A percentile compares a stretch with the other conserved stretches of the same genome.
Evolutionary conservation across 1,140 invertebrate species (phyloP).

Genomic region (Amphibalanus amphitrite): DNA sequence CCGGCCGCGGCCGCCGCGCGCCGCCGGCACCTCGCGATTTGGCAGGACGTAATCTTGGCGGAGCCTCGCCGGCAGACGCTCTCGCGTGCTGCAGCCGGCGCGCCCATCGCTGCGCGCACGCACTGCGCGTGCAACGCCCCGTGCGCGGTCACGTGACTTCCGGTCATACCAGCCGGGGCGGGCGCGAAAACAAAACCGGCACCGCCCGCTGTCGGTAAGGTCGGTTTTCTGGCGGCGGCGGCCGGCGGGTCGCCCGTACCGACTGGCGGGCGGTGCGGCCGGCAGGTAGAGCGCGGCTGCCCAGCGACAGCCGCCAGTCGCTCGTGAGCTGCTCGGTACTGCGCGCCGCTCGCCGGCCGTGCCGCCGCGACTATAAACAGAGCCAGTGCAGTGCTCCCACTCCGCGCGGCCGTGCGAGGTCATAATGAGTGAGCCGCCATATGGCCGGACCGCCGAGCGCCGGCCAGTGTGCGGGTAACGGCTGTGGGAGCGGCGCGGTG

Average conservation of each 20-base stretch:
- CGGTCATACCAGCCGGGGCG: background rate
- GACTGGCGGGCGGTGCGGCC: background rate
- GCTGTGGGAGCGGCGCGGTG: no score
- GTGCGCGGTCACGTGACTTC: background rate
- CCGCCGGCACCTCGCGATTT: background rate
- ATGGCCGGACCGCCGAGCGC: background rate
- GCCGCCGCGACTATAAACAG: no score
- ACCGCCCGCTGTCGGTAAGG: background rate
- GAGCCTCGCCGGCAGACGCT: background rate
- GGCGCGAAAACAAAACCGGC: background rate
- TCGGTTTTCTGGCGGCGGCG: background rate
- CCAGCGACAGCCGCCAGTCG: background rate
- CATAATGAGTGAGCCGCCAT: background rate
- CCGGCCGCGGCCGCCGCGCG: no score
- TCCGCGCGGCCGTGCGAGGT: background rate
- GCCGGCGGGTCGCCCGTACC: background rate
- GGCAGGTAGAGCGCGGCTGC: background rate
- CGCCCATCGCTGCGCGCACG: background rate
- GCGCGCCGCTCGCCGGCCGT: background rate
- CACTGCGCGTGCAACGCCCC: background rate
- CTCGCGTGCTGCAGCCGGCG: no score
- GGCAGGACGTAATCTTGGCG: background rate
- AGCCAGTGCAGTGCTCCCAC: background rate
- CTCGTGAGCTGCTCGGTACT: no score
- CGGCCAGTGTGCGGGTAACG: background rate